Evolutionary conservation across 2,888 invertebrate species (phyloP).

Genomic region (Pristionchus entomophagus): DNA sequence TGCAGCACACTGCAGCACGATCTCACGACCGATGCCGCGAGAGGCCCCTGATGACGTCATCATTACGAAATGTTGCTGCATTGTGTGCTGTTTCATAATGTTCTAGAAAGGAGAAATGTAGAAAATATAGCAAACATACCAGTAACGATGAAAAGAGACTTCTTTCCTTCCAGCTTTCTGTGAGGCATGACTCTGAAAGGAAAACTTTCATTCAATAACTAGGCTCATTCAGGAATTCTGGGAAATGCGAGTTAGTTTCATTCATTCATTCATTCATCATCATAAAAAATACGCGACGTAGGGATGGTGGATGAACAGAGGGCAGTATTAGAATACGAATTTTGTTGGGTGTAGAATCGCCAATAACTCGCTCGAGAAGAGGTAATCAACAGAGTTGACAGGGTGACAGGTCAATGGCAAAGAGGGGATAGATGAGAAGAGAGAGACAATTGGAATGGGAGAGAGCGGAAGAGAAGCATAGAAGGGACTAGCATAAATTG

Average conservation of each 20-base stretch:
- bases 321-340: neutral
- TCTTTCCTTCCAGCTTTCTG: neutral
- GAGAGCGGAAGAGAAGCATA: neutral
- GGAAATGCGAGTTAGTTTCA: too few relatives aligned
- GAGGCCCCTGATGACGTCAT: slow-evolving; percentile 24
- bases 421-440: neutral
- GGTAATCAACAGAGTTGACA: too few relatives aligned
- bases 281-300: too few relatives aligned
- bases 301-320: too few relatives aligned
- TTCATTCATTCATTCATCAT: too few relatives aligned
- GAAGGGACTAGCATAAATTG: slow-evolving; percentile 11
- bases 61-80: neutral
- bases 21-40: slow-evolving; percentile 47
- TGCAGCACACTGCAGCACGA: slow-evolving; percentile 8
- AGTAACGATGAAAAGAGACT: slow-evolving; percentile 14
- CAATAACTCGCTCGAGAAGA: neutral
- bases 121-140: neutral
- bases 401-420: neutral
- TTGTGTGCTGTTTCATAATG: neutral
- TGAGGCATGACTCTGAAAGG: neutral
- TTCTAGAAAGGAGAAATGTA: too few relatives aligned
- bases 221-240: too few relatives aligned
- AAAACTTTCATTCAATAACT: too few relatives aligned
- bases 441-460: neutral
- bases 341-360: neutral